Conservation (phyloP, 2,113 vertebrate genomes). For the Hydrochoerus hydrochaeris region DNA sequence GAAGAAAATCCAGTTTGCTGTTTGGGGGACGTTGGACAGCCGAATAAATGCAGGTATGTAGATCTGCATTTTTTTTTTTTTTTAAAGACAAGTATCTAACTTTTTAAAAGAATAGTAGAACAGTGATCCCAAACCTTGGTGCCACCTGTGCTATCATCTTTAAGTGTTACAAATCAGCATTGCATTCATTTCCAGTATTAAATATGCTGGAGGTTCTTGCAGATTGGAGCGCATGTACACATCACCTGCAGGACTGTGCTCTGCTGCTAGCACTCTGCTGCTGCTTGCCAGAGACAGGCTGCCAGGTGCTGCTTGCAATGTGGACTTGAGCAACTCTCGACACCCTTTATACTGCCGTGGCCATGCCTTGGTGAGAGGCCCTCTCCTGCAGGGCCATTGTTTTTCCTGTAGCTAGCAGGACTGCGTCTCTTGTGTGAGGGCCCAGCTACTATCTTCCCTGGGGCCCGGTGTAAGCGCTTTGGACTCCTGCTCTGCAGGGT, state of each 20-base stretch:
- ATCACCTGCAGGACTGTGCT: background rate
- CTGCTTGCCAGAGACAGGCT: background rate
- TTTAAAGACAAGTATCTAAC: background rate
- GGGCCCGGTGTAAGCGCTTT: background rate
- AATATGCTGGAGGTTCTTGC: background rate
- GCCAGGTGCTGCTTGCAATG: background rate
- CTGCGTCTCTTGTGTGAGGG: background rate
- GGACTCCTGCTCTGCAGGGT: background rate
- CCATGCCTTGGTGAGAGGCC: background rate
- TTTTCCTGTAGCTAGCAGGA: background rate
- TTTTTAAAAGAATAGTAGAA: slow-evolving; percentile 38
- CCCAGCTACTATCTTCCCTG: background rate
- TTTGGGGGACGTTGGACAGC: slow-evolving; percentile 72
- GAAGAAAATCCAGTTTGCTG: slow-evolving; percentile 74
- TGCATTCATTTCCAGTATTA: slow-evolving; percentile 20
- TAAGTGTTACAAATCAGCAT: background rate
- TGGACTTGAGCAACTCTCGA: background rate
- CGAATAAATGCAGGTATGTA: slow-evolving; percentile 89
- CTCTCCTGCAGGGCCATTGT: background rate
- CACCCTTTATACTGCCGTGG: background rate
- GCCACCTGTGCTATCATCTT: background rate
- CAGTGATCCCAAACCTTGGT: background rate
- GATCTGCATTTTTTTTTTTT: background rate
- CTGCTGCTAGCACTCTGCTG: background rate
- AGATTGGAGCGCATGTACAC: background rate